Base-by-base conservation (phyloP, 1,140 invertebrate genomes). In the Drosophila busckii region DNA sequence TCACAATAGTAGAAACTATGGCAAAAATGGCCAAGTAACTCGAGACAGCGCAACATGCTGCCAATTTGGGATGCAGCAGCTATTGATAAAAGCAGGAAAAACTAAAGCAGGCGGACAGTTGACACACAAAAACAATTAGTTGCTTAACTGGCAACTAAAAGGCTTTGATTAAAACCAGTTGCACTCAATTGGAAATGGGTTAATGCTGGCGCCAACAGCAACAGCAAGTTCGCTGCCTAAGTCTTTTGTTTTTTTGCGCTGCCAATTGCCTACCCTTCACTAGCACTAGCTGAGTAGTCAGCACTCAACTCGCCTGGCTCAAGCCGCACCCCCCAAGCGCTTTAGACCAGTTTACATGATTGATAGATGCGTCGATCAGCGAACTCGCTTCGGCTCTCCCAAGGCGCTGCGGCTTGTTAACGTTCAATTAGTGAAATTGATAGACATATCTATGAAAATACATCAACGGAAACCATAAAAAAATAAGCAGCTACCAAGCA, bases 391-490 rank as follows among this genome's bases (percentile, higher is more conserved):
- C 64, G 50, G 50, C 64, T 26, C 29, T 54, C 37, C 37, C 42
- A 35, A 54, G 44, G 58, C 58, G 23, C n/a, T 62, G 49, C 42
- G 28, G 58, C 75, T 80, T 82, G 75, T 80, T 80, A 80, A 82
- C 75, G 75, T 80, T 75, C 75, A 80, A 80, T 80, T 80, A 80
- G 64, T 82, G 64, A 82, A 82, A 82, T 80, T 82, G 73, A 80
- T 80, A 80, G 73, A 80, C 75, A 75, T 73, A 80, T 82, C 64
- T 80, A 61, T 66, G 70, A 31, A 58, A 58, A 48, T 59, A 34
- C 70, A 68, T 68, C 63, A 37, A 32, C 46, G 49, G 45, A 54
- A 67, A 61, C 35, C 37, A 19, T 26, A 60, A 55, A 42, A 45
- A 40, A 59, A 46, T 50, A 61, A 20, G 48, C 28, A 28, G 42